These are phyloP conservation scores for Pyrgus malvae DNA, from an alignment of 2,888 invertebrate species.

Conservation along the genomic window DNA sequence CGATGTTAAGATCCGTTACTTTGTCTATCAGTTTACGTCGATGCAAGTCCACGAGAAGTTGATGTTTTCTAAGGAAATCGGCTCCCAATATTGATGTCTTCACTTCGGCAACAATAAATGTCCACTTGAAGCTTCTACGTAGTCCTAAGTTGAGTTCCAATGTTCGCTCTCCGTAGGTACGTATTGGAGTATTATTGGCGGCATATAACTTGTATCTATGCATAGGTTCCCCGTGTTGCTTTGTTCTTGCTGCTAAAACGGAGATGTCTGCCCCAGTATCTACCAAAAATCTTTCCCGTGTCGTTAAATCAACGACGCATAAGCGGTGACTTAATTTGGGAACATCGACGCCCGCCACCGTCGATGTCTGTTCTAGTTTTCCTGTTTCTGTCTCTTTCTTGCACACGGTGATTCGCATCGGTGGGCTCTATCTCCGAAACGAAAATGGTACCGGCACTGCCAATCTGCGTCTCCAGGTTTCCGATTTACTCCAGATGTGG, in stretches of 20 bases:
- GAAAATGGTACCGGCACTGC: constrained; percentile 25
- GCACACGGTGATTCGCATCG: constrained; percentile 26
- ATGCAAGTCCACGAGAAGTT: constrained; percentile 24
- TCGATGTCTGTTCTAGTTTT: constrained; percentile 26
- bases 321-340: constrained; percentile 26
- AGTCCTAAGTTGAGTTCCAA: constrained; percentile 29
- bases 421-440: constrained; percentile 21
- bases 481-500: not conserved
- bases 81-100: constrained; percentile 32
- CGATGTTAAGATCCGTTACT: constrained; percentile 22
- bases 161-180: constrained; percentile 30
- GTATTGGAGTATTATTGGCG: constrained; percentile 34
- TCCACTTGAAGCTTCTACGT: constrained; percentile 28
- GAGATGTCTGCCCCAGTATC: too few species aligned
- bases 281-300: constrained; percentile 25
- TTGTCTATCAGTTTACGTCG: too few species aligned
- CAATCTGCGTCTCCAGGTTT: not conserved
- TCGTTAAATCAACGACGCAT: constrained; percentile 28
- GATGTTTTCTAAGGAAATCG: constrained; percentile 29
- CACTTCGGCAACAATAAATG: constrained; percentile 31
- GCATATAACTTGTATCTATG: constrained; percentile 31
- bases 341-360: constrained; percentile 32
- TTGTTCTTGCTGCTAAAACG: constrained; percentile 13
- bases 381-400: constrained; percentile 23
- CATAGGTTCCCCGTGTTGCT: too few species aligned